These are phyloP conservation scores for Actinernus sp. DNA, from an alignment of 92 coral and sea anemone species.

Conservation along the genomic window DNA sequence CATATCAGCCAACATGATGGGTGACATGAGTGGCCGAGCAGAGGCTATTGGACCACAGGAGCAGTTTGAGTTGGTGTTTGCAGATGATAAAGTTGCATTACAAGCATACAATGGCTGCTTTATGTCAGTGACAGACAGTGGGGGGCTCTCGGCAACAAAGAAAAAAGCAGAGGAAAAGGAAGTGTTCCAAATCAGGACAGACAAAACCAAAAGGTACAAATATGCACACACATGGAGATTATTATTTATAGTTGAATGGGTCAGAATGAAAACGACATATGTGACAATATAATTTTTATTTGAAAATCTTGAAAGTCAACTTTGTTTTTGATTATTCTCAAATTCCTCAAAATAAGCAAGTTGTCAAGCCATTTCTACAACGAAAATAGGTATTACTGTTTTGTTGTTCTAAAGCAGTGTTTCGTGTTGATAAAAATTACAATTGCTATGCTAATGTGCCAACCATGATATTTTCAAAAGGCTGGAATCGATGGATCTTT, in stretches of 20 bases:
- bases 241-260: not conserved
- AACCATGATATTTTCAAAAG: too few species aligned
- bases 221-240: not conserved
- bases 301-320: too few species aligned
- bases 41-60: constrained; percentile 97
- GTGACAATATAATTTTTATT: too few species aligned
- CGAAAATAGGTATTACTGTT: too few species aligned
- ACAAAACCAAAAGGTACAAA: constrained; percentile 75
- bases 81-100: constrained; percentile 84
- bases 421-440: too few species aligned
- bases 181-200: constrained; percentile 82
- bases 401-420: too few species aligned
- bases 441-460: too few species aligned
- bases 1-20: constrained; percentile 93
- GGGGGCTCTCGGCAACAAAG: constrained; percentile 76
- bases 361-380: too few species aligned
- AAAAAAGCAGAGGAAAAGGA: constrained; percentile 85
- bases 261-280: not conserved
- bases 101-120: constrained; percentile 96
- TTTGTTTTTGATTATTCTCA: too few species aligned
- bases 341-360: too few species aligned
- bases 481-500: too few species aligned
- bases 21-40: constrained; percentile 86
- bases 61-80: constrained; percentile 90
- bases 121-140: constrained; percentile 77